A percentile compares a stretch with the other conserved stretches of the same genome.
Conservation (phyloP, 1,140 invertebrate species). For the Drosophila aff. region DNA sequence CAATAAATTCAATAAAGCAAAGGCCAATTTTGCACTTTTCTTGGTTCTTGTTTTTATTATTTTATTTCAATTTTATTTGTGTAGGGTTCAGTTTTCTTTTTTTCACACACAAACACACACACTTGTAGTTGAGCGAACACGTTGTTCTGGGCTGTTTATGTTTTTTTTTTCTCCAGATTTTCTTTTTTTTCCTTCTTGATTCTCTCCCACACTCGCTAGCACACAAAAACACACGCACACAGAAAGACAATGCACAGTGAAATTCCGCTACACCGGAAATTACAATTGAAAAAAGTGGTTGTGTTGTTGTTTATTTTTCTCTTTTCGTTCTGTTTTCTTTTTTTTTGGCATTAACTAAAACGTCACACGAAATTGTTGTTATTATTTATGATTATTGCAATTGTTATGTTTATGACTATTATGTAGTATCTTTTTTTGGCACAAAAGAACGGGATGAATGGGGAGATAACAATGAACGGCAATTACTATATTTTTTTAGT, state of each 20-base stretch:
- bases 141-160: constrained; percentile 70
- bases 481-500: constrained; percentile 3
- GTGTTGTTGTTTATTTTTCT: constrained; percentile 38
- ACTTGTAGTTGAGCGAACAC: constrained; percentile 19
- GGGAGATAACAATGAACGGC: constrained; percentile 43
- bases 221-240: constrained; percentile 9
- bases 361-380: constrained; percentile 56
- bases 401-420: constrained; percentile 36
- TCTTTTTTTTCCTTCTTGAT: constrained; percentile 36
- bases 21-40: constrained; percentile 32
- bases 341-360: constrained; percentile 31
- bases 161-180: constrained; percentile 49
- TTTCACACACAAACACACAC: constrained; percentile 6
- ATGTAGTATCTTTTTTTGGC: constrained; percentile 19
- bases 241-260: constrained; percentile 56
- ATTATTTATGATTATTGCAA: constrained; percentile 53
- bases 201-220: constrained; percentile 33
- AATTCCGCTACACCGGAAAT: constrained; percentile 80
- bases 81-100: constrained; percentile 25
- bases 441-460: constrained; percentile 65
- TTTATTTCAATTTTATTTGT: constrained; percentile 37
- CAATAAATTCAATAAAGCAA: constrained; percentile 61
- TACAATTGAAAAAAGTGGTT: constrained; percentile 76
- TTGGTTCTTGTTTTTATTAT: constrained; percentile 18
- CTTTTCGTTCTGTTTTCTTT: constrained; percentile 9